Evolutionary conservation across 1,140 invertebrate genomes (phyloP).

Genomic region (Magallana angulata): DNA sequence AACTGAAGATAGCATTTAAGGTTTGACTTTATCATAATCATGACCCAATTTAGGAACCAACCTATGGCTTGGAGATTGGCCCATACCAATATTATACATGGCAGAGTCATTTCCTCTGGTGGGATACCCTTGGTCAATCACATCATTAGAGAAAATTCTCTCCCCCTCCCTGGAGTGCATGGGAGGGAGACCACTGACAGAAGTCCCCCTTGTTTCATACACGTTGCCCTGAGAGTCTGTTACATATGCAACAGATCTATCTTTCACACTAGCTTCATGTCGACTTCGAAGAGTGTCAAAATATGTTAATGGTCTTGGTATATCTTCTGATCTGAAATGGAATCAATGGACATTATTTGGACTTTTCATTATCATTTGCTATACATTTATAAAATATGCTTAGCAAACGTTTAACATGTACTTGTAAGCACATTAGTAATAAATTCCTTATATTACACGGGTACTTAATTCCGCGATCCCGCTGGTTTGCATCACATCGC

Average conservation of each 20-base stretch:
- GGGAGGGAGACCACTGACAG: not conserved
- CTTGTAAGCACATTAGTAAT: no score
- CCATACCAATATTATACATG: not conserved
- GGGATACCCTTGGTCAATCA: not conserved
- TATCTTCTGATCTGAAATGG: slow-evolving; percentile 8
- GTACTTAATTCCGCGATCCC: no score
- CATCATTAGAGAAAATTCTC: not conserved
- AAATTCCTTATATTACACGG: no score
- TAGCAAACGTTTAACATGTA: no score
- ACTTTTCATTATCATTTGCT: no score
- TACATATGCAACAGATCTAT: not conserved
- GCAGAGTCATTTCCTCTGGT: not conserved
- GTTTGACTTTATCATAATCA: no score
- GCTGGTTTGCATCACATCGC: no score
- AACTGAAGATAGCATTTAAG: no score
- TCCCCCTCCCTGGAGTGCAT: not conserved
- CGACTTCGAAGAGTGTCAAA: not conserved
- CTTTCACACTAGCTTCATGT: not conserved
- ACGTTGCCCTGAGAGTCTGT: not conserved
- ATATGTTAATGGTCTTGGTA: not conserved
- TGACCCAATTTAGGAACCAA: no score
- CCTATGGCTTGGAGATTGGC: not conserved
- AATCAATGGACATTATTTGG: no score
- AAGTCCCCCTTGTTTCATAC: not conserved
- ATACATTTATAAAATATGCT: not conserved